These are phyloP conservation scores for Eilema sororculum DNA, from an alignment of 2,888 invertebrate species.

Conservation along the genomic window DNA sequence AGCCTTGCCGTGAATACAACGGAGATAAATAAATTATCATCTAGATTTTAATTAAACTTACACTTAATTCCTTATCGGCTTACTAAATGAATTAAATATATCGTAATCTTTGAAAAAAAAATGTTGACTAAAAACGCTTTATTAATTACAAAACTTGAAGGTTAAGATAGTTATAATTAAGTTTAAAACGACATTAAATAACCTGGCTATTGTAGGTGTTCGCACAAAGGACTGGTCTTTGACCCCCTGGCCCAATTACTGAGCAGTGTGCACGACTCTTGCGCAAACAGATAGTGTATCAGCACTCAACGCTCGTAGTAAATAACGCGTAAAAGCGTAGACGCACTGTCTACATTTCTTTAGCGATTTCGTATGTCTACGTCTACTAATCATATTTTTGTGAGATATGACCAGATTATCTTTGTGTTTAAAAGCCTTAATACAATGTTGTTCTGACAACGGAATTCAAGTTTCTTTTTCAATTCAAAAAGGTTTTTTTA, in stretches of 20 bases:
- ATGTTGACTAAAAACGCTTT: constrained; percentile 21
- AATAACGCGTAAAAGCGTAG: constrained; percentile 49
- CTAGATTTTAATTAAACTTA: too few relatives aligned
- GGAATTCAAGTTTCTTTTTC: not conserved
- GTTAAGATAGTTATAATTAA: constrained; percentile 35
- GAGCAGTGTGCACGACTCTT: constrained; percentile 31
- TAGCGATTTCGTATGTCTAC: constrained; percentile 22
- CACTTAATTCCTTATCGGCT: too few relatives aligned
- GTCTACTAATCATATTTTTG: constrained; percentile 12
- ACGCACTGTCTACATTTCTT: constrained; percentile 41
- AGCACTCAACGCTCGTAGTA: constrained; percentile 49
- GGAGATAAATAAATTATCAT: not conserved
- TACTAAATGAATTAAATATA: too few relatives aligned
- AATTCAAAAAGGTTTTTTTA: not conserved
- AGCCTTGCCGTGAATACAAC: not conserved
- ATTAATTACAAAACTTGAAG: constrained; percentile 30
- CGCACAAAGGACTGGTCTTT: constrained; percentile 70
- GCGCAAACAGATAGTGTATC: constrained; percentile 60
- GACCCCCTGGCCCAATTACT: constrained; percentile 72
- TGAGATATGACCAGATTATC: not conserved
- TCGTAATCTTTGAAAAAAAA: too few relatives aligned
- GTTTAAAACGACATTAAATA: constrained; percentile 47
- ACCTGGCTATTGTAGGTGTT: constrained; percentile 53
- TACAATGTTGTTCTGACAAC: not conserved
- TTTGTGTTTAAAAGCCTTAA: not conserved